phyloP scores from a whole-genome alignment of 1,140 invertebrate species.

The Pachypeltis micranthus region DNA sequence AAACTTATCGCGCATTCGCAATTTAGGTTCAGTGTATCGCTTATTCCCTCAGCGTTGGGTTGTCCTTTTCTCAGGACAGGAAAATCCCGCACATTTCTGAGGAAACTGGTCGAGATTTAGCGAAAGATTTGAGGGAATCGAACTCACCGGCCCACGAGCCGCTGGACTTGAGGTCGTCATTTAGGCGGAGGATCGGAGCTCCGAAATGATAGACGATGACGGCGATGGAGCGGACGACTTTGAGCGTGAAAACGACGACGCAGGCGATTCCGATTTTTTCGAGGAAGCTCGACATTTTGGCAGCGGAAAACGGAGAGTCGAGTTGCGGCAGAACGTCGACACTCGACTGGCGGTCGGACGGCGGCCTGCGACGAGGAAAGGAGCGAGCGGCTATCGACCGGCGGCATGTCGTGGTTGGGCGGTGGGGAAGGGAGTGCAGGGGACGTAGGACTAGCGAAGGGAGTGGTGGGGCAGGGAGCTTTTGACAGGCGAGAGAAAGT shows the following conservation, averaged over 20 bases:
- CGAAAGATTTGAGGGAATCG: too few relatives aligned
- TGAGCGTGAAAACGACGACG: conserved; percentile 21
- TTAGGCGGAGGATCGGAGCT: conserved; percentile 31
- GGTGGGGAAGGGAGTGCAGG: not conserved
- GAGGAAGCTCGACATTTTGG: conserved; percentile 21
- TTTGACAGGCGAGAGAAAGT: too few relatives aligned
- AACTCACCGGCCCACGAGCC: conserved; percentile 34
- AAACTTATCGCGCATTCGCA: too few relatives aligned
- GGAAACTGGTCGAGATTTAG: too few relatives aligned
- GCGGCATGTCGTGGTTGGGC: too few relatives aligned
- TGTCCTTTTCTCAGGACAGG: too few relatives aligned
- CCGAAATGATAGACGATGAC: conserved; percentile 31
- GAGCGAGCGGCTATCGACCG: not conserved
- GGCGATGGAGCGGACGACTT: conserved; percentile 22
- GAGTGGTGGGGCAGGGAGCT: not conserved
- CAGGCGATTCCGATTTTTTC: conserved; percentile 26
- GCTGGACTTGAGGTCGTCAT: conserved; percentile 32
- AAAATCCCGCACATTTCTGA: too few relatives aligned
- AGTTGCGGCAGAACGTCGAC: too few relatives aligned
- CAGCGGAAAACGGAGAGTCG: too few relatives aligned
- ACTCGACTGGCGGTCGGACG: not conserved
- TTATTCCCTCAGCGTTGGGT: too few relatives aligned
- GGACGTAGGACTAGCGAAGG: not conserved
- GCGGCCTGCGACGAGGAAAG: not conserved
- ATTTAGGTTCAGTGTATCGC: too few relatives aligned